Evolutionary conservation across 2,888 invertebrate species (phyloP), one percentile per base, ranked within the genome.

Genomic region (Lordiphosa andalusiaca): DNA sequence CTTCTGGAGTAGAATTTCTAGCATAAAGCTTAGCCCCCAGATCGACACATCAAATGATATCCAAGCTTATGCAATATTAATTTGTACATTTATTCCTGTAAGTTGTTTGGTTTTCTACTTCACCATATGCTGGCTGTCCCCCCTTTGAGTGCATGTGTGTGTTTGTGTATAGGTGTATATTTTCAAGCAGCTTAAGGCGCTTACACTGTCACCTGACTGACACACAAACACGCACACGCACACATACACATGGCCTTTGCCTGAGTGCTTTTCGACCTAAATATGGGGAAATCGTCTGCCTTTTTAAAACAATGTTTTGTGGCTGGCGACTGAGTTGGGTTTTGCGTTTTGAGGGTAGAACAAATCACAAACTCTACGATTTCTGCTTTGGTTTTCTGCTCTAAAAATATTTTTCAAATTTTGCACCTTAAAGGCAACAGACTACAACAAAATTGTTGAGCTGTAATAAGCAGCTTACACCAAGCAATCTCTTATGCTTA

Each of bases 241-340:
- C 42, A 40, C 13, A 16, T 6, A 7, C 6, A 13, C 33, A 23
- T 63, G 53, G 53, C 51, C 62, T 61, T 66, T 58, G 73, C 61
- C 76, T 77, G 76, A 77, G 77, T 83, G 76, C 81, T 80, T 70
- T 70, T 76, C 68, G 83, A 78, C 83, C 77, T 62, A 75, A 75
- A 77, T 77, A 66, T 50, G 61, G 47, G 23, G 10, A 56, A 44
- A 53, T 40, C 50, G 41, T 47, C 53, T 40, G 61, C 50, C 44
- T 54, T 64, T 64, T 54, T 36, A 60, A 71, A 82, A 74, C 74
- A 74, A 67, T 73, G 59, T 68, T 64, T 56, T 50, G 21, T 46
- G 30, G 12, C 44, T 21, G 53, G 19, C 48, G 23, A 60, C 51
- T 64, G 46, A 30, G 30, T 30, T 30, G 30, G 30, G 30, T 7